Evolutionary conservation across 2,113 vertebrate species (phyloP), one percentile per base, ranked within the genome.

Genomic region (Pampusana beccarii): DNA sequence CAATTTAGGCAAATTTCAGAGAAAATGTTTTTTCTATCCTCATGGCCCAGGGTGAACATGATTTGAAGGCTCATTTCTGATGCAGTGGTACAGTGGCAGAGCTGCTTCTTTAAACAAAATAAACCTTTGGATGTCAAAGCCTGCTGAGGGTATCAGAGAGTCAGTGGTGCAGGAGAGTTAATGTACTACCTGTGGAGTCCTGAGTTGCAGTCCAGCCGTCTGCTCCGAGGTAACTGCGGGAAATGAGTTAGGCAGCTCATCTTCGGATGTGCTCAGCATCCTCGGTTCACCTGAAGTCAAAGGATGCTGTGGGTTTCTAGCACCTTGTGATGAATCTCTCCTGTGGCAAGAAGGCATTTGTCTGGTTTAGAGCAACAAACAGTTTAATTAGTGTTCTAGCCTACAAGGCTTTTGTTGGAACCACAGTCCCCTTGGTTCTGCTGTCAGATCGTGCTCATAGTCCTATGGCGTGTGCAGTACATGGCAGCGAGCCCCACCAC

Each of bases 41-140:
- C 3, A 8, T 90, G 78, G 60, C 85, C 40, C 0, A 4, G 56
- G 57, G 53, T 79, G 48, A 80, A 54, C 16, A 60, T 48, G 67
- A 83, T 92, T 81, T 92, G 69, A 57, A 86, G 69, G 44, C 60
- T 95, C 17, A 64, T 86, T 95, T 71, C 61, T 92, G 51, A 57
- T 91, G 64, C 67, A 80, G 28, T 65, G 23, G 36, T 84, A 50
- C 6, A 16, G 64, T 72, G 48, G 13, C 72, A 67, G 8, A 54
- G 36, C 6, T 14, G 28, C 29, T 46, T 70, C 67, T 61, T 86
- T 80, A 84, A 79, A 71, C 19, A 56, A 85, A 94, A 69, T 33
- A 80, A 74, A 66, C 64, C 34, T 70, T 34, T 77, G 50, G 56
- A 5, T 48, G 74, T 36, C 16, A 61, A 81, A 91, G 38, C 70